Evolutionary conservation across 2,113 vertebrate species (phyloP), one percentile per base, ranked within the genome.

Genomic region (Neogale vison): DNA sequence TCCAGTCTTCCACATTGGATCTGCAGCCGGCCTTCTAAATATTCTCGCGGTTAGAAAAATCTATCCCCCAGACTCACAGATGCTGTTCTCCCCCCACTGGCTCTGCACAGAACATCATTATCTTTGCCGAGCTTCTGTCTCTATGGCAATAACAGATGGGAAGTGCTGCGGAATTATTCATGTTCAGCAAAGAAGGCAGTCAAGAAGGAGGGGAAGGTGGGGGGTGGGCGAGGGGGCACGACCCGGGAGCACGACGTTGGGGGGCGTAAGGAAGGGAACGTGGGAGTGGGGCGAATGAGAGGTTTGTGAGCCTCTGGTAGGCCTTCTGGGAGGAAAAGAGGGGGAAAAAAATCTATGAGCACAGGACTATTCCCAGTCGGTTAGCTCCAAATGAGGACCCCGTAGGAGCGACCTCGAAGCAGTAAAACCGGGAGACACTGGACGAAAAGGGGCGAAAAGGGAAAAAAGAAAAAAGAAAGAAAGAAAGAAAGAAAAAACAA

Each of bases 141-240:
- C 98, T 98, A 98, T 98, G 97, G 98, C 96, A 98, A 98, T 98
- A 98, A 98, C 98, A 98, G 97, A 98, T 98, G 97, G 97, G 95
- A 97, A 97, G 94, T 97, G 97, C 97, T 97, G 94, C 82, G 95
- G 98, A 95, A 98, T 98, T 98, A 98, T 98, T 98, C 98, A 98
- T 97, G 97, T 93, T 97, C 97, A 88, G 97, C 88, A 96, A 97
- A 96, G 96, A 76, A 97, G 97, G 95, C 96, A 96, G 96, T 89
- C 89, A 42, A 88, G 92, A 15, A 45, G 84, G 79, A 47, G 80
- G 15, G 55, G 82, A 83, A n/a, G 77, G 42, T 87, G 80, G 82
- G 93, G 93, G 89, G 61, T 50, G 31, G 71, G 45, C 34, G 63
- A 86, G 23, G 67, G 96, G 90, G 45, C 96, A 71, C 34, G 96